Evolutionary conservation across 2,113 vertebrate species (phyloP).

Genomic region (Clarias macrocephalus): DNA sequence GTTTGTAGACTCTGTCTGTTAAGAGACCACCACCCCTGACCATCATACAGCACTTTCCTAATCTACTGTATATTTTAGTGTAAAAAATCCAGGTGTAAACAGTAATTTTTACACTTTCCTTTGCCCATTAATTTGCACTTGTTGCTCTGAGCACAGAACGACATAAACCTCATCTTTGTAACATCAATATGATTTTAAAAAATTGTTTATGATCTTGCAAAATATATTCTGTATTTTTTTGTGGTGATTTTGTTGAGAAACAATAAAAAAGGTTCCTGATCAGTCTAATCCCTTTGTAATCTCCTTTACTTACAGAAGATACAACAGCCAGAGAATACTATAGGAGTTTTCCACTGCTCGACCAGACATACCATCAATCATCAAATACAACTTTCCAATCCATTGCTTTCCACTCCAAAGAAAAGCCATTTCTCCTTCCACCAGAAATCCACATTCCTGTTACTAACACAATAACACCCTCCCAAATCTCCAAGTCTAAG

Average conservation of each 20-base stretch:
- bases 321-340: conserved; percentile 79
- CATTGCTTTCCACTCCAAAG: conserved; percentile 74
- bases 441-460: conserved; percentile 77
- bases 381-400: conserved; percentile 73
- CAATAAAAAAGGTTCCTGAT: background rate
- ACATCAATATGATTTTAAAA: background rate
- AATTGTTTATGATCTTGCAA: background rate
- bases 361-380: conserved; percentile 71
- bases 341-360: conserved; percentile 78
- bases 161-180: background rate
- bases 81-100: too few species aligned
- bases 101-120: background rate
- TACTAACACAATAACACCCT: conserved; percentile 72
- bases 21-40: background rate
- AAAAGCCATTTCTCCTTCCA: conserved; percentile 72
- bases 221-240: background rate
- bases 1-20: too few species aligned
- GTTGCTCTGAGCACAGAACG: background rate
- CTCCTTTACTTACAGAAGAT: conserved; percentile 66
- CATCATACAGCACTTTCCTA: background rate
- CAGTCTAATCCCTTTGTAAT: conserved; percentile 9
- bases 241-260: background rate
- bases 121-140: background rate
- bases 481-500: conserved; percentile 79
- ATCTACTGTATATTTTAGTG: background rate